Percentiles rank a stretch among this genome's conserved stretches.
phyloP scores from a whole-genome alignment of 2,888 invertebrate genomes.

The Pemphredon lugubris region DNA sequence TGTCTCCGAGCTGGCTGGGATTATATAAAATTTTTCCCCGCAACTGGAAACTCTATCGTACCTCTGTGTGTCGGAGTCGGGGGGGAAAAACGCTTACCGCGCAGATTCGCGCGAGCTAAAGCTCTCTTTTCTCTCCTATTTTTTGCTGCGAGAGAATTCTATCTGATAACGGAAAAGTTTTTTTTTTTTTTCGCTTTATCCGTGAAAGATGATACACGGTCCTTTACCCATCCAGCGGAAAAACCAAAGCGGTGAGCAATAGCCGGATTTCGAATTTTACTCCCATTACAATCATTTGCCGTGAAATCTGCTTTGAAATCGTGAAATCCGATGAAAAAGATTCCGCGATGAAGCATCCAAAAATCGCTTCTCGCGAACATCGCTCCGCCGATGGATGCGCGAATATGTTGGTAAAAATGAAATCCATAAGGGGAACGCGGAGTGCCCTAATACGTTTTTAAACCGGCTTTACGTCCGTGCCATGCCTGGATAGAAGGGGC shows the following conservation, averaged over 20 bases:
- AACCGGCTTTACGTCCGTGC: too few relatives aligned
- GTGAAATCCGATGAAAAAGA: not conserved
- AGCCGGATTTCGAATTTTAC: slow-evolving; percentile 6
- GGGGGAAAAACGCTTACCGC: slow-evolving; percentile 61
- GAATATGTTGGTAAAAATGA: not conserved
- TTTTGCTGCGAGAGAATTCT: slow-evolving; percentile 56
- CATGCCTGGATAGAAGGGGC: too few relatives aligned
- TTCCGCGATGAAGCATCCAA: slow-evolving; percentile 1
- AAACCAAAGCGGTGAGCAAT: slow-evolving; percentile 38
- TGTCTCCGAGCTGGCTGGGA: slow-evolving; percentile 42
- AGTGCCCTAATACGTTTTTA: too few relatives aligned
- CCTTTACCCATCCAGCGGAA: slow-evolving; percentile 20
- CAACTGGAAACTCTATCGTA: slow-evolving; percentile 54
- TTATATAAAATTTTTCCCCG: slow-evolving; percentile 62
- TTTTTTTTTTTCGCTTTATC: slow-evolving; percentile 21
- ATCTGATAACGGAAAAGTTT: slow-evolving; percentile 60
- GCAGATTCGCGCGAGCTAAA: slow-evolving; percentile 60
- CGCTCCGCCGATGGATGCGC: not conserved
- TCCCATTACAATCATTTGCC: slow-evolving; percentile 19
- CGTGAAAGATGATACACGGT: slow-evolving; percentile 45
- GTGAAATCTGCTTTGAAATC: slow-evolving; percentile 1
- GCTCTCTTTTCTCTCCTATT: slow-evolving; percentile 46
- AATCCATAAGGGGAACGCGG: too few relatives aligned
- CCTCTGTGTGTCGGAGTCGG: slow-evolving; percentile 30
- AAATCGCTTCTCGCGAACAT: slow-evolving; percentile 28